Evolutionary conservation across 2,888 invertebrate species (phyloP), one percentile per base, ranked within the genome.

Genomic region (Cremastinae sp.): DNA sequence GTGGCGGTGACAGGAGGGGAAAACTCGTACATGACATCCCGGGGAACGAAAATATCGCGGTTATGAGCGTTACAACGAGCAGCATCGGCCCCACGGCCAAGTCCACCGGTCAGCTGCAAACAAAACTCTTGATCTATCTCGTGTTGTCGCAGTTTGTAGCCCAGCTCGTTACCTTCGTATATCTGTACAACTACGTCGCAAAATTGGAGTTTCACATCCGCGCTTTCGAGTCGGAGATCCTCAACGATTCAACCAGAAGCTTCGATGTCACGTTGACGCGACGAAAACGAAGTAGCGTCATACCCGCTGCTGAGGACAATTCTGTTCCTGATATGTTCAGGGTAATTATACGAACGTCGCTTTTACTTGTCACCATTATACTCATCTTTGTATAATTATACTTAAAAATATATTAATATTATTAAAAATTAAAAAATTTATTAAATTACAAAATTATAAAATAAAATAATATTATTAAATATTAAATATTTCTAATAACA

Each of bases 291-390:
- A 89, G 87, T 79, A 85, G 87, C 64, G 82, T 85, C 0, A 71
- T 88, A 47, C 87, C 88, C 5, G 81, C 84, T 1, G 66, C 87
- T 5, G 89, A 88, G 68, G 88, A 89, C 79, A 89, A 89, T 71
- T 85, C 88, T 8, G 88, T 89, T 12, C 85, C 85, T 4, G 88
- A 88, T 62, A 78, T 84, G 41, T 86, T 86, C 65, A 83, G 87
- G 83, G 89, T 89, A 82, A 81, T 82, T 80, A 58, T 70, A 53
- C 45, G n/a, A n/a, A n/a, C n/a, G n/a, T n/a, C n/a, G n/a, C n/a
- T n/a, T n/a, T n/a, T n/a, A n/a, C 56, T 5, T 28, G 5, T 3
- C 28, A 3, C 2, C 28, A 5, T 28, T 28, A 28, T 28, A 3
- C 2, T 28, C 28, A 28, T 5, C 28, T 2, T 28, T 2, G 28